These are phyloP conservation scores for Perca schrenkii DNA, from an alignment of 2,113 vertebrate species.

Conservation along the genomic window DNA sequence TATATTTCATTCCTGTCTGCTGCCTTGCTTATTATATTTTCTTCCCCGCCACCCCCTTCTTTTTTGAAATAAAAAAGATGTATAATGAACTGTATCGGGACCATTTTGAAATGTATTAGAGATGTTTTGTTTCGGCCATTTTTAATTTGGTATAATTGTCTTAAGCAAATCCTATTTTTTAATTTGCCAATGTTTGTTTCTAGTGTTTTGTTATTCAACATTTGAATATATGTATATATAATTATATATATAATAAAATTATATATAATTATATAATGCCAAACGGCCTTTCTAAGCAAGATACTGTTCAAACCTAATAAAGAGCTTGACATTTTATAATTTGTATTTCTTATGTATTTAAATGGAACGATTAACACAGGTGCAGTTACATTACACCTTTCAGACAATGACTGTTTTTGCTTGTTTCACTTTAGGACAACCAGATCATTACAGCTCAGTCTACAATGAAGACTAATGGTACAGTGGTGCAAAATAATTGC, in stretches of 20 bases:
- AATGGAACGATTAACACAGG: neutral
- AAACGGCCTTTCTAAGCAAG: constrained; percentile 85
- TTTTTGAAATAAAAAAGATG: constrained; percentile 58
- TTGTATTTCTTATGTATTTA: constrained; percentile 16
- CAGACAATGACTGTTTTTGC: neutral
- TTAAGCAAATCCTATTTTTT: constrained; percentile 79
- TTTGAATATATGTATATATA: constrained; percentile 87
- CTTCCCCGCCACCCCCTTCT: neutral
- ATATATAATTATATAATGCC: constrained; percentile 88
- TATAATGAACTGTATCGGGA: constrained; percentile 85
- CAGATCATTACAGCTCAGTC: constrained; percentile 35
- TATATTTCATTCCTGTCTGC: constrained; percentile 84
- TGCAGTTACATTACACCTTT: neutral
- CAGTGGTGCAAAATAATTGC: constrained; percentile 32
- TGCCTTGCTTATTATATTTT: constrained; percentile 72
- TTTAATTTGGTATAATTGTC: constrained; percentile 81
- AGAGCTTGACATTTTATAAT: constrained; percentile 85
- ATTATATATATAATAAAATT: constrained; percentile 87
- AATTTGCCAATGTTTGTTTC: constrained; percentile 79
- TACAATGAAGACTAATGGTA: constrained; percentile 45
- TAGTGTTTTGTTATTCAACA: constrained; percentile 85
- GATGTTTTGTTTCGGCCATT: constrained; percentile 71
- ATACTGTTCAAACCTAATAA: constrained; percentile 86
- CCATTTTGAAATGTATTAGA: constrained; percentile 83
- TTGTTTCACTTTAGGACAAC: neutral